These are phyloP conservation scores for Brenthis hecate DNA, from an alignment of 2,888 invertebrate species.

Conservation along the genomic window DNA sequence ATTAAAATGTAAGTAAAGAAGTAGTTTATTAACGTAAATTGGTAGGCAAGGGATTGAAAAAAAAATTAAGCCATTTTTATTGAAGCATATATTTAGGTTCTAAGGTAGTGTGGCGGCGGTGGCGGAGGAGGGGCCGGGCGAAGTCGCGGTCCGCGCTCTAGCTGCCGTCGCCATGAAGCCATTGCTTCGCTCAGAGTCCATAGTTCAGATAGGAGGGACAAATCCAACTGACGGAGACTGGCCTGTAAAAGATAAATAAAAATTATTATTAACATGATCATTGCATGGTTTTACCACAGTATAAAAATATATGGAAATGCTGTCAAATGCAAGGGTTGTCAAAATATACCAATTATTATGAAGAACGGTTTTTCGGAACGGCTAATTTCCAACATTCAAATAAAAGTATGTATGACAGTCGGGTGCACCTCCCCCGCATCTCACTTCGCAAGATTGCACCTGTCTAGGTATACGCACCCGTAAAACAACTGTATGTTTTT, in stretches of 20 bases:
- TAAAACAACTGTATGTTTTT: no score
- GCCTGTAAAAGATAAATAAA: conserved; percentile 83
- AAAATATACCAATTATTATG: no score
- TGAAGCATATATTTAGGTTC: conserved; percentile 53
- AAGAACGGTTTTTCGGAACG: no score
- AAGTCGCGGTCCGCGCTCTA: conserved; percentile 77
- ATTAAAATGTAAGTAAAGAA: no score
- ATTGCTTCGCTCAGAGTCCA: conserved; percentile 96
- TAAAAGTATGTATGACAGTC: no score
- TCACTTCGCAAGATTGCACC: no score
- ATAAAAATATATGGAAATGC: no score
- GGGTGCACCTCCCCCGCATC: no score
- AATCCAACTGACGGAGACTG: conserved; percentile 93
- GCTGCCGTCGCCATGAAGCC: conserved; percentile 88
- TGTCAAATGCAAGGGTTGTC: no score
- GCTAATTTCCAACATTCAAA: no score
- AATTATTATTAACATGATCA: not conserved
- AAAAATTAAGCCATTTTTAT: conserved; percentile 17
- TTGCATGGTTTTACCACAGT: not conserved
- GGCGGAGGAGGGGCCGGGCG: conserved; percentile 78
- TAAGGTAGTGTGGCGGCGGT: conserved; percentile 74
- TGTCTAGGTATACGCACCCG: no score
- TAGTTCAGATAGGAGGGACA: conserved; percentile 93
- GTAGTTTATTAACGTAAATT: not conserved
- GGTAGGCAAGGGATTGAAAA: conserved; percentile 9